Evolutionary conservation across 2,113 vertebrate species (phyloP).

Genomic region (Phoenicopterus ruber): DNA sequence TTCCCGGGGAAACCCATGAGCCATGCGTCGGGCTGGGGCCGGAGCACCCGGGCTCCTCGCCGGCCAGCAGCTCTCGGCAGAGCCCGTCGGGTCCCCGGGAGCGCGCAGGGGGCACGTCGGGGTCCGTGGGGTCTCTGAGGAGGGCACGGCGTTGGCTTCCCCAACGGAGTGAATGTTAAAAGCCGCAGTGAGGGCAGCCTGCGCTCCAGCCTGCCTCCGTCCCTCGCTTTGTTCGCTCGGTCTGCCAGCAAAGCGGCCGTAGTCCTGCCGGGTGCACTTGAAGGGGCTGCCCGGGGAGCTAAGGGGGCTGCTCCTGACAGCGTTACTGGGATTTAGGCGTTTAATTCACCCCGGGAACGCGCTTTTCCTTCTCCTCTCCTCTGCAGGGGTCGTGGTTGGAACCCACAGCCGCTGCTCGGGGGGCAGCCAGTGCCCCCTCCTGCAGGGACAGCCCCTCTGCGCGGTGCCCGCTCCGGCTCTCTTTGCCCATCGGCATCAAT

Average conservation of each 20-base stretch:
- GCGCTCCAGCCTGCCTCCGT: background rate
- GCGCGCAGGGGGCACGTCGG: accelerated
- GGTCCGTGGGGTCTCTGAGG: background rate
- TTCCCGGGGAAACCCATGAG: background rate
- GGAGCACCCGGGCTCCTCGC: background rate
- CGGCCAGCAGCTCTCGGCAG: background rate
- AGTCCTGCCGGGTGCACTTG: background rate
- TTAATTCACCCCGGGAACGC: accelerated
- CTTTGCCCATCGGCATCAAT: background rate
- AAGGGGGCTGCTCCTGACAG: background rate
- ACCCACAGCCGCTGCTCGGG: accelerated
- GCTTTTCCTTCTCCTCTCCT: background rate
- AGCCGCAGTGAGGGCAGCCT: background rate
- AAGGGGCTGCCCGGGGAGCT: background rate
- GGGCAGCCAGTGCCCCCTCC: background rate
- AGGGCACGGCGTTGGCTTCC: background rate
- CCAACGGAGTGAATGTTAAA: accelerated
- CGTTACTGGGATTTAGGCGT: background rate
- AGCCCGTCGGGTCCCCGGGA: accelerated
- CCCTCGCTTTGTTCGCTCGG: background rate
- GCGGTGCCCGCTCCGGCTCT: background rate
- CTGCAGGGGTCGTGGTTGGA: accelerated
- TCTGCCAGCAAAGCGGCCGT: background rate
- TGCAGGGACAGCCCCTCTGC: background rate
- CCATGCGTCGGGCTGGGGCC: background rate